phyloP scores from a whole-genome alignment of 2,888 invertebrate genomes.

The Hydraecia micacea region DNA sequence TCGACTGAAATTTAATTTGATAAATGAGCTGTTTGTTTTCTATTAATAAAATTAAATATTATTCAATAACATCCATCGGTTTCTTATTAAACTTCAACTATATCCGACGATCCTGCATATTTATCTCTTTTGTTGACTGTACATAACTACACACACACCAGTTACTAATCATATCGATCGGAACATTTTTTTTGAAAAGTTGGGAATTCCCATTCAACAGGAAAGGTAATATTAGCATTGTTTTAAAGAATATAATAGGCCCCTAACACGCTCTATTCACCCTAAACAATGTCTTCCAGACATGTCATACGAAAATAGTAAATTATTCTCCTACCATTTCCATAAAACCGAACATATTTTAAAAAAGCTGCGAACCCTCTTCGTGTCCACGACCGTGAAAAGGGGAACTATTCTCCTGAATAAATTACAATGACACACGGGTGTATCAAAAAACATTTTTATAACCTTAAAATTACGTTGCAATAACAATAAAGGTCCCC shows the following conservation, averaged over 20 bases:
- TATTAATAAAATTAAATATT: too few relatives aligned
- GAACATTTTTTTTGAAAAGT: background rate
- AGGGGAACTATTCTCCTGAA: conserved; percentile 62
- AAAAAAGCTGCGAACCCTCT: conserved; percentile 42
- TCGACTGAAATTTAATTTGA: too few relatives aligned
- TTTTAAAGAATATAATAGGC: background rate
- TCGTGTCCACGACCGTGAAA: conserved; percentile 61
- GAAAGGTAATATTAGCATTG: background rate
- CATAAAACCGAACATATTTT: conserved; percentile 52
- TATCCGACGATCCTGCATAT: too few relatives aligned
- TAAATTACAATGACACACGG: conserved; percentile 62
- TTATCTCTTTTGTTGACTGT: too few relatives aligned
- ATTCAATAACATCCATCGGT: too few relatives aligned
- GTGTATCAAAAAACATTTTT: conserved; percentile 64
- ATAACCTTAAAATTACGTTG: conserved; percentile 65
- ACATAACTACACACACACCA: background rate
- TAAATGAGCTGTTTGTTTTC: too few relatives aligned
- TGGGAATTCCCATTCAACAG: too few relatives aligned
- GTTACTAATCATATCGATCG: background rate
- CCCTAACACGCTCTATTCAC: conserved; percentile 23
- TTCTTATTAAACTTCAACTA: too few relatives aligned
- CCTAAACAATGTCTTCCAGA: conserved; percentile 32
- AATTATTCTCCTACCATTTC: conserved; percentile 42
- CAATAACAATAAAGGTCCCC: conserved; percentile 61
- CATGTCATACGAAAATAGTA: conserved; percentile 25